Evolutionary conservation across 2,113 vertebrate genomes (phyloP), one percentile per base, ranked within the genome.

Genomic region (Grus americana): DNA sequence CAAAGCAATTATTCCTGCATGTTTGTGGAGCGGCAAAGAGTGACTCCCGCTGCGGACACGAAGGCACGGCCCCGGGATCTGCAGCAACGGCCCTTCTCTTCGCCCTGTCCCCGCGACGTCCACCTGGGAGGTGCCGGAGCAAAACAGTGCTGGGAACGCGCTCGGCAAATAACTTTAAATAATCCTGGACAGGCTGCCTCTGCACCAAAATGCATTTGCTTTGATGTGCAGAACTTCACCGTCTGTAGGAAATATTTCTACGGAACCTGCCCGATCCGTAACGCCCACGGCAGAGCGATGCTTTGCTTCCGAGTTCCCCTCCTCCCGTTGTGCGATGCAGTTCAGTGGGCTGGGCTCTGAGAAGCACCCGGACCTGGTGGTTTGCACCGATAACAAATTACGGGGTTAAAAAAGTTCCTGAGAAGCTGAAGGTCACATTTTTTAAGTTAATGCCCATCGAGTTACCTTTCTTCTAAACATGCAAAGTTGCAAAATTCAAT

Each of bases 41-140:
- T 34, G 46, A 10, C 24, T 40, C 15, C 36, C 29, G 8, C 6
- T 4, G 5, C 1, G 10, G 55, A 16, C 5, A 2, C 1, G 6
- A 40, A 30, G 20, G 26, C 58, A 10, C 3, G 1, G 62, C 62
- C 57, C 29, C 13, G 2, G 2, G 34, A 20, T 8, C 5, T 24
- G 57, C 57, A 63, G 66, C 26, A 10, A 29, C 3, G 15, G 18
- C n/a, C 20, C 36, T 49, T 57, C 20, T 23, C 58, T 17, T 47
- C 4, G 0, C 26, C 34, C 12, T 0, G 3, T 10, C 24, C 32
- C 50, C 26, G 50, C 50, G 40, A 42, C 40, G 40, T 42, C 40
- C 40, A 42, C 40, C 50, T 52, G 15, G 50, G 26, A 52, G 50
- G 24, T 52, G 52, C 21, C 15, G 15, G 52, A 22, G 26, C 34